Evolutionary conservation across 2,888 invertebrate genomes (phyloP).

Genomic region (Caenorhabditis becei): DNA sequence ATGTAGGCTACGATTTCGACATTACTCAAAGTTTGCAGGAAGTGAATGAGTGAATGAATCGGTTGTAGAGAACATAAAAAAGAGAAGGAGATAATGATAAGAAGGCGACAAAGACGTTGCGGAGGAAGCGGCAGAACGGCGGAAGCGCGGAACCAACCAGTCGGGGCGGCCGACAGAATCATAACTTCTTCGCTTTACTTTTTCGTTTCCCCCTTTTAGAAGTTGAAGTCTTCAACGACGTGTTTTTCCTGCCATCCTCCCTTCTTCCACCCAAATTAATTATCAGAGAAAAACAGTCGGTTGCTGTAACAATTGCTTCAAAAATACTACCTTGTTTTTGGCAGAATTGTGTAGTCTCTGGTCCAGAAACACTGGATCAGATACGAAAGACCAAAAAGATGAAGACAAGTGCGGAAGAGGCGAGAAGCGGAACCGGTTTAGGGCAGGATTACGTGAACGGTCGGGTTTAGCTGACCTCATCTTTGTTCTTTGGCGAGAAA

Average conservation of each 20-base stretch:
- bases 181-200: constrained; percentile 41
- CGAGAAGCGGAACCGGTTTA: neutral
- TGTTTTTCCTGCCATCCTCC: constrained; percentile 14
- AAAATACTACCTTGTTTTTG: neutral
- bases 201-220: constrained; percentile 17
- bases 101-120: constrained; percentile 2
- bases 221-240: constrained; percentile 23
- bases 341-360: neutral
- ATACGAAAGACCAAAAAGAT: neutral
- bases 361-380: neutral
- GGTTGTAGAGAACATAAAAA: neutral
- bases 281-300: constrained; percentile 12
- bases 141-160: constrained; percentile 35
- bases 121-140: neutral
- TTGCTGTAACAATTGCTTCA: constrained; percentile 1
- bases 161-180: constrained; percentile 42
- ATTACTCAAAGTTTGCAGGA: constrained; percentile 1
- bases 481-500: constrained; percentile 29
- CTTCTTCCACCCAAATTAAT: constrained; percentile 6
- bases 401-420: no score
- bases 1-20: constrained; percentile 17
- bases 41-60: neutral
- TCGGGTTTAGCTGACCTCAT: constrained; percentile 20
- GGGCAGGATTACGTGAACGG: constrained; percentile 38
- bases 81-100: constrained; percentile 3